phyloP scores from a whole-genome alignment of 2,888 invertebrate genomes.

The Capitulum mitella region DNA sequence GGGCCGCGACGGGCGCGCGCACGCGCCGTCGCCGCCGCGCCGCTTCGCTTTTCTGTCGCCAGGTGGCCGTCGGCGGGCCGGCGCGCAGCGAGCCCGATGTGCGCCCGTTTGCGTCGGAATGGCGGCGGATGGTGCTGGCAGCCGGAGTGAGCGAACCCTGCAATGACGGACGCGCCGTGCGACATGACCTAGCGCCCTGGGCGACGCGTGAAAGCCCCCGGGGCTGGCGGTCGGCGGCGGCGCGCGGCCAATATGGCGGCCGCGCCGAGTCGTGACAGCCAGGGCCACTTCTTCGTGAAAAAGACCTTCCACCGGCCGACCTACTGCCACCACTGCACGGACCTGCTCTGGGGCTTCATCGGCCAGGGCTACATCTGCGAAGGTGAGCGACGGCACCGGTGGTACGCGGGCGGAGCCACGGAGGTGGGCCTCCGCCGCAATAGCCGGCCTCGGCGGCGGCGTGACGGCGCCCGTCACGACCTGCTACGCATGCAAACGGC shows the following conservation, averaged over 20 bases:
- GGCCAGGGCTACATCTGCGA: conserved; percentile 99
- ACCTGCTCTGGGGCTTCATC: conserved; percentile 99
- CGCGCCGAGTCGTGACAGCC: conserved; percentile 25
- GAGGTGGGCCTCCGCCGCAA: too few relatives aligned
- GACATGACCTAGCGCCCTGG: conserved; percentile 40
- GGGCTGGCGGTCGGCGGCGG: conserved; percentile 34
- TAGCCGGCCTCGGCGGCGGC: background rate
- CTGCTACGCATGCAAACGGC: background rate
- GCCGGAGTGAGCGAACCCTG: conserved; percentile 35
- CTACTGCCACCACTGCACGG: conserved; percentile 99
- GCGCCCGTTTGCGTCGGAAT: background rate
- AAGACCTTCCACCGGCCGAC: conserved; percentile 99
- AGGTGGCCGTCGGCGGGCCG: conserved; percentile 25
- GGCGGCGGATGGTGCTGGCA: background rate
- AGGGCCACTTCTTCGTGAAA: conserved; percentile 96
- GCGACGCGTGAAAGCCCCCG: conserved; percentile 26
- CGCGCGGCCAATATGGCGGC: conserved; percentile 28
- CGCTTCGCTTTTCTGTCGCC: conserved; percentile 16
- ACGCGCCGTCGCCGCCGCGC: conserved; percentile 1
- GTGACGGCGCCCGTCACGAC: background rate
- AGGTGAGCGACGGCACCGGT: too few relatives aligned
- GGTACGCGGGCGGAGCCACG: too few relatives aligned
- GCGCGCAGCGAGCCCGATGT: background rate
- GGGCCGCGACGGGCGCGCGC: background rate
- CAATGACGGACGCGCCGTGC: conserved; percentile 38